Evolutionary conservation across 2,888 invertebrate genomes (phyloP).

Genomic region (Macaria notata): DNA sequence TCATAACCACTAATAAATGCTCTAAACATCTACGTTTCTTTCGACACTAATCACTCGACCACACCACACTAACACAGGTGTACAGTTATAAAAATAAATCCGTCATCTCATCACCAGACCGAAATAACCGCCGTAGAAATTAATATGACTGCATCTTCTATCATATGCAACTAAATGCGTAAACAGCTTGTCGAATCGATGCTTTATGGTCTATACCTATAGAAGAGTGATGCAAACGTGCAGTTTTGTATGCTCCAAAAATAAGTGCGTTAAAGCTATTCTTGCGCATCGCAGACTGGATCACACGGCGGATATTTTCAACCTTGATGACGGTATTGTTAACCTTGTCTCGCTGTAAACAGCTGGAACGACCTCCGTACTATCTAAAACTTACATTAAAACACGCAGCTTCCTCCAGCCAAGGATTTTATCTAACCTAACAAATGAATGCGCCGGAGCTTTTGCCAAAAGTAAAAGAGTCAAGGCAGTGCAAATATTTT

Average conservation of each 20-base stretch:
- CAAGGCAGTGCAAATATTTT: conserved; percentile 6
- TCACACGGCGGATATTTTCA: conserved; percentile 59
- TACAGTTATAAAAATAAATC: conserved; percentile 72
- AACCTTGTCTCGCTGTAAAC: conserved; percentile 67
- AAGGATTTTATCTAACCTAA: conserved; percentile 8
- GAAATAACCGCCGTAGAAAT: conserved; percentile 59
- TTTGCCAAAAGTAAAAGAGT: conserved; percentile 14
- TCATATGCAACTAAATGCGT: background rate
- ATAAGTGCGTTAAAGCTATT: conserved; percentile 52
- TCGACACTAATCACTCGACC: conserved; percentile 61
- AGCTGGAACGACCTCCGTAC: conserved; percentile 54
- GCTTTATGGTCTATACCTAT: conserved; percentile 4
- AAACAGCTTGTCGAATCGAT: background rate
- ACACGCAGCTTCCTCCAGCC: conserved; percentile 34
- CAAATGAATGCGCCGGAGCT: conserved; percentile 3
- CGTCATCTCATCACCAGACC: conserved; percentile 70
- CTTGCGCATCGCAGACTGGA: conserved; percentile 50
- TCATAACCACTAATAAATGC: conserved; percentile 76
- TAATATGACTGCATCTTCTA: conserved; percentile 15
- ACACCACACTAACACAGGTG: conserved; percentile 71
- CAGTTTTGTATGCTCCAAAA: conserved; percentile 36
- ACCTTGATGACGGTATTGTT: conserved; percentile 77
- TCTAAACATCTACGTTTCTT: conserved; percentile 53
- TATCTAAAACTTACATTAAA: conserved; percentile 49
- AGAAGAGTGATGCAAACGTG: conserved; percentile 6